A percentile compares a stretch with the other conserved stretches of the same genome.
Conservation (phyloP, 2,888 invertebrate species). For the Hermodice carunculata region DNA sequence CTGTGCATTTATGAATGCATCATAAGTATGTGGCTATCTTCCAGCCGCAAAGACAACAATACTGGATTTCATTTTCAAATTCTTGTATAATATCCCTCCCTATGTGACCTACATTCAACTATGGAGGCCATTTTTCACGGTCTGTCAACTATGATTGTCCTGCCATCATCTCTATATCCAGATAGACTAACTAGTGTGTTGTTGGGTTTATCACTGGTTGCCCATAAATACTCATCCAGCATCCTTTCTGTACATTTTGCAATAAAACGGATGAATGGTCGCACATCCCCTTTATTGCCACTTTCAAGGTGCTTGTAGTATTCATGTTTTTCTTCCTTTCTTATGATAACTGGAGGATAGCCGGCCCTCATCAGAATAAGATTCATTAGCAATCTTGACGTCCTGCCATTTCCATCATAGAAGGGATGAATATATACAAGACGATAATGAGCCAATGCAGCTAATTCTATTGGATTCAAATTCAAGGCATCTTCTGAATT, state of each 20-base stretch:
- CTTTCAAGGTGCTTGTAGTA: slow-evolving; percentile 88
- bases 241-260: slow-evolving; percentile 89
- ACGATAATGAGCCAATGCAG: slow-evolving; percentile 96
- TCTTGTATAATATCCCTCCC: too few relatives aligned
- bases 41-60: too few relatives aligned
- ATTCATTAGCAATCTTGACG: slow-evolving; percentile 95
- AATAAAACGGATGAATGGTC: slow-evolving; percentile 96
- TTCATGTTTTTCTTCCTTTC: slow-evolving; percentile 81
- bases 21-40: too few relatives aligned
- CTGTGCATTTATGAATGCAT: too few relatives aligned
- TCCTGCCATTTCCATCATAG: slow-evolving; percentile 96
- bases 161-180: slow-evolving; percentile 11
- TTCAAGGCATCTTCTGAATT: slow-evolving; percentile 85
- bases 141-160: slow-evolving; percentile 27
- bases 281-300: slow-evolving; percentile 93
- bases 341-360: slow-evolving; percentile 94
- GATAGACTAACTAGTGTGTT: slow-evolving; percentile 9
- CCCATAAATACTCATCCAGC: slow-evolving; percentile 88
- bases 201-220: slow-evolving; percentile 76
- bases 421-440: slow-evolving; percentile 98
- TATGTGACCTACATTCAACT: too few relatives aligned
- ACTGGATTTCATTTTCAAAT: too few relatives aligned
- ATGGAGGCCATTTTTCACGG: too few relatives aligned
- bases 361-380: slow-evolving; percentile 92
- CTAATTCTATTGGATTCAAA: slow-evolving; percentile 93